A percentile compares a stretch with the other conserved stretches of the same genome.
Evolutionary conservation across 53 echinoderm and acorn worm species (phyloP).

Genomic region (Echinometra lucunter): DNA sequence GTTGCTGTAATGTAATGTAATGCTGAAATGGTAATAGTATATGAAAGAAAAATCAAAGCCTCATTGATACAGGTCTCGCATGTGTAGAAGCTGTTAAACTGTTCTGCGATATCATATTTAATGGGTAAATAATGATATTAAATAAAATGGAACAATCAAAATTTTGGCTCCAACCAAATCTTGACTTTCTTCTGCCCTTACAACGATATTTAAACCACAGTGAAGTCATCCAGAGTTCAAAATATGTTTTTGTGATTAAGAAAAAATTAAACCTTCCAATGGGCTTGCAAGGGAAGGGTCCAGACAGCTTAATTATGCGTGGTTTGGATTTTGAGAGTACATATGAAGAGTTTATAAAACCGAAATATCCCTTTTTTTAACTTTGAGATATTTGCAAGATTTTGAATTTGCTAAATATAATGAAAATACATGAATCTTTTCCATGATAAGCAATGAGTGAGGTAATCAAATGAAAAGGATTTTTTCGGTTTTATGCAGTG

Average conservation of each 20-base stretch:
- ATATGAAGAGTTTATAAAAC: too few relatives aligned
- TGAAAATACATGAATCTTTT: too few relatives aligned
- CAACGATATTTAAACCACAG: neutral
- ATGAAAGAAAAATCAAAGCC: neutral
- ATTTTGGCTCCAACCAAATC: neutral
- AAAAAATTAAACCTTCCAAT: neutral
- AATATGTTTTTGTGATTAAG: conserved; percentile 21
- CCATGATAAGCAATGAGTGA: too few relatives aligned
- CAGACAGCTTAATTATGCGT: neutral
- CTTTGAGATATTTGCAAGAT: too few relatives aligned
- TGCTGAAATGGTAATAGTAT: neutral
- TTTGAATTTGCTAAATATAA: too few relatives aligned
- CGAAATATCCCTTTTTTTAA: too few relatives aligned
- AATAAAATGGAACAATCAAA: neutral
- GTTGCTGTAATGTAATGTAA: too few relatives aligned
- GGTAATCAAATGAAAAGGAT: too few relatives aligned
- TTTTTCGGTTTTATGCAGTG: too few relatives aligned
- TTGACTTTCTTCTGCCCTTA: neutral
- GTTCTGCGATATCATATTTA: neutral
- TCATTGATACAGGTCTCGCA: neutral
- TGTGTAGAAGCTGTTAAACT: neutral
- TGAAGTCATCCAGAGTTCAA: neutral
- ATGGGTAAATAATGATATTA: neutral
- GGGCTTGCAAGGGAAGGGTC: neutral
- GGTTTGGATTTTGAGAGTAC: neutral